Base-by-base conservation (phyloP, 2,888 invertebrate species). In the Megamerina dolium region DNA sequence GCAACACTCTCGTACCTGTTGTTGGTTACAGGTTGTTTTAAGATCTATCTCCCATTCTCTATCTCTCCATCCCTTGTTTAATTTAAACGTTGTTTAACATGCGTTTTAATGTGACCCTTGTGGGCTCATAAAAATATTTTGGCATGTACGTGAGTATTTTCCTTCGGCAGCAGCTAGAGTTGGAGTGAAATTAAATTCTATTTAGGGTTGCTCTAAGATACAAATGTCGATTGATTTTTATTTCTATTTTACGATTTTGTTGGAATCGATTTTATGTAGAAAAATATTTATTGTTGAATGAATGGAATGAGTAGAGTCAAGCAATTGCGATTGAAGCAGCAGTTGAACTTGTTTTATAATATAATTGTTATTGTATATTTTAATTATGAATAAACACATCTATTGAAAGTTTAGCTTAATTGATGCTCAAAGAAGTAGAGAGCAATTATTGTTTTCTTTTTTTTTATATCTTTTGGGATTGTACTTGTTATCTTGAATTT, bases 101-200 rank as follows among this genome's bases (percentile, higher is more conserved):
- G 52, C 46, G 46, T 53, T 53, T 45, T 49, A 50, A 55, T 52
- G 53, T 51, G 55, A 48, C 53, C 55, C 55, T 50, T 51, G 55
- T 46, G 55, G 49, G 51, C 51, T 53, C 52, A 50, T 49, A 54
- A 51, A 50, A 49, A 37, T n/a, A 48, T 31, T 43, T 41, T 36
- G 44, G 43, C 9, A 10, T 19, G 3, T 17, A 20, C 13, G 12
- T 19, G n/a, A 20, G 23, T n/a, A n/a, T n/a, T n/a, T n/a, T n/a
- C n/a, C n/a, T n/a, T n/a, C n/a, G n/a, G n/a, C n/a, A n/a, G n/a
- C n/a, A n/a, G n/a, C n/a, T n/a, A n/a, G n/a, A n/a, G n/a, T n/a
- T n/a, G n/a, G n/a, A n/a, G n/a, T n/a, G n/a, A n/a, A n/a, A n/a
- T n/a, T n/a, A n/a, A n/a, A n/a, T n/a, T n/a, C n/a, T n/a, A n/a